Conservation (phyloP, 2,797 vertebrate genomes). For the Tinamus major region DNA sequence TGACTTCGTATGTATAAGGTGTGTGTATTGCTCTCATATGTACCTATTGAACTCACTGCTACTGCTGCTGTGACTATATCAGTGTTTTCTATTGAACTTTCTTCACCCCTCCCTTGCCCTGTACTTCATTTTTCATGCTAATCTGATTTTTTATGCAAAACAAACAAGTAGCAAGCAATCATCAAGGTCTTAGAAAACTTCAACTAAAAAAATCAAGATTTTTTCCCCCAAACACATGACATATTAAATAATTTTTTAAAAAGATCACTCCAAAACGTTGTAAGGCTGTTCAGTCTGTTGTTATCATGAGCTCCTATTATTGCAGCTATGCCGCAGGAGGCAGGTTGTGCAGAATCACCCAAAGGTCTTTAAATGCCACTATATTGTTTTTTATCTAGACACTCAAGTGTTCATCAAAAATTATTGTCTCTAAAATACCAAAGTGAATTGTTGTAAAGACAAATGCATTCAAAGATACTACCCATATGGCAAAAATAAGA, state of each 20-base stretch:
- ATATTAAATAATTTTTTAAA: neutral
- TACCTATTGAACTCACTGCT: neutral
- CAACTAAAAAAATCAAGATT: neutral
- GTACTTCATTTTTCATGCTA: conserved; percentile 15
- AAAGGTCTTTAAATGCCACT: neutral
- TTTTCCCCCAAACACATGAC: neutral
- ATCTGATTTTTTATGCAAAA: neutral
- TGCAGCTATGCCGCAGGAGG: neutral
- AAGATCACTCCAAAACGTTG: neutral
- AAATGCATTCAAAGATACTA: neutral
- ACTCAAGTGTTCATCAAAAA: neutral
- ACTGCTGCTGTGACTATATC: neutral
- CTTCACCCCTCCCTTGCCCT: neutral
- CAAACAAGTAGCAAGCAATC: neutral
- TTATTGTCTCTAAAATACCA: neutral
- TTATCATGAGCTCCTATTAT: neutral
- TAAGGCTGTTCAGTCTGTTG: neutral
- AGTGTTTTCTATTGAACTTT: neutral
- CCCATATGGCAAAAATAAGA: neutral
- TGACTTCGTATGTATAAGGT: neutral
- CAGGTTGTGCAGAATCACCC: neutral
- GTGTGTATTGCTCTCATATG: neutral
- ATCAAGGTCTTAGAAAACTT: neutral
- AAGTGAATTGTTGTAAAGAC: neutral
- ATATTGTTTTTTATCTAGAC: neutral